Conservation (phyloP, 2,113 vertebrate species). For the Nothobranchius furzeri region DNA sequence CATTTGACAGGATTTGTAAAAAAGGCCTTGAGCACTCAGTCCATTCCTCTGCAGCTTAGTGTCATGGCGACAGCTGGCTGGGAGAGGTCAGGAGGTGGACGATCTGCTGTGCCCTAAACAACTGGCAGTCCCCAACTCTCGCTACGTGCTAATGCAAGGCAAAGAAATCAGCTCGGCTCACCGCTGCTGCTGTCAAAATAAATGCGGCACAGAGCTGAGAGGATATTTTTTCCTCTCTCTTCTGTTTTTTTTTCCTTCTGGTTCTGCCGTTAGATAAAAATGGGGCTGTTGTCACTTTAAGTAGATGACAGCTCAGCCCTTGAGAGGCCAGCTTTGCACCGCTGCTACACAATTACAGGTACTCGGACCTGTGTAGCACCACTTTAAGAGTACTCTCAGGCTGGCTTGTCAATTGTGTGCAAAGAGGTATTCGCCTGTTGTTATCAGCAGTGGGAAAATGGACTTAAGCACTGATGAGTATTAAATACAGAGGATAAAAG, state of each 20-base stretch:
- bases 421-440: slow-evolving; percentile 91
- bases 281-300: slow-evolving; percentile 89
- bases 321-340: slow-evolving; percentile 88
- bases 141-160: slow-evolving; percentile 65
- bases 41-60: slow-evolving; percentile 79
- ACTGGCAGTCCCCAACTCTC: slow-evolving; percentile 53
- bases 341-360: slow-evolving; percentile 92
- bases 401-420: slow-evolving; percentile 89
- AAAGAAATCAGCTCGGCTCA: slow-evolving; percentile 47
- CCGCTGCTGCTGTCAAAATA: slow-evolving; percentile 56
- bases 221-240: slow-evolving; percentile 29
- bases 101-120: slow-evolving; percentile 63
- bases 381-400: slow-evolving; percentile 92
- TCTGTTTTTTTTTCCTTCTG: slow-evolving; percentile 46
- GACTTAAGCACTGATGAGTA: slow-evolving; percentile 88
- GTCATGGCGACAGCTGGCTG: slow-evolving; percentile 79
- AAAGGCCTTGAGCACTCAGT: slow-evolving; percentile 69
- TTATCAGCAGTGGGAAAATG: slow-evolving; percentile 87
- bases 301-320: slow-evolving; percentile 93
- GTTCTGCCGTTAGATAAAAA: slow-evolving; percentile 72
- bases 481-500: slow-evolving; percentile 77
- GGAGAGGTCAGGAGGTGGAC: slow-evolving; percentile 74
- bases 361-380: slow-evolving; percentile 94
- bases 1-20: slow-evolving; percentile 80
- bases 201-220: slow-evolving; percentile 50